phyloP scores from a whole-genome alignment of 37 sponge, comb jelly and placozoan genomes.

The Cliona cf. orientalis region DNA sequence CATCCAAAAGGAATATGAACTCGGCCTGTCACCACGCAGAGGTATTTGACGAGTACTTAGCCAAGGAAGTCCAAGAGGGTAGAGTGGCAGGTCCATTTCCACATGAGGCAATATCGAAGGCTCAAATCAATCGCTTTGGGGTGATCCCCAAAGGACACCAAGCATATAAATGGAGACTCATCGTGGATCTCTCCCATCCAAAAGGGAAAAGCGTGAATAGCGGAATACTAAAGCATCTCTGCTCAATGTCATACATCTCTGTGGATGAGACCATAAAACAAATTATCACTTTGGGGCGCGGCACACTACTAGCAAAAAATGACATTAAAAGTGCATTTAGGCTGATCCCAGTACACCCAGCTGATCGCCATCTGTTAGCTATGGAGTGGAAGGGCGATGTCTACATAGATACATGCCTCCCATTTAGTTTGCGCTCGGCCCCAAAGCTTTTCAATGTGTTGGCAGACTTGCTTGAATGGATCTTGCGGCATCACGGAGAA shows the following conservation, averaged over 20 bases:
- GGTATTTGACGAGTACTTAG: slow-evolving; percentile 1
- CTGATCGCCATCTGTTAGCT: slow-evolving; percentile 23
- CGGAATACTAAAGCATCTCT: slow-evolving; percentile 9
- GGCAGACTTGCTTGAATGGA: slow-evolving; percentile 34
- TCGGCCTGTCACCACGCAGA: not conserved
- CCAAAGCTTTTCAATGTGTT: slow-evolving; percentile 35
- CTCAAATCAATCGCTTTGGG: slow-evolving; percentile 21
- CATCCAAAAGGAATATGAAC: slow-evolving; percentile 15
- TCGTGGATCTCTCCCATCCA: slow-evolving; percentile 28
- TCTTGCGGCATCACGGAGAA: slow-evolving; percentile 4
- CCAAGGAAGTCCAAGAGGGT: not conserved
- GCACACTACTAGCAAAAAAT: slow-evolving; percentile 21
- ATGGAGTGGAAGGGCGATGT: slow-evolving; percentile 36
- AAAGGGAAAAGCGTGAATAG: slow-evolving; percentile 20
- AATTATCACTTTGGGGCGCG: slow-evolving; percentile 11
- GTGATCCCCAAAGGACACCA: slow-evolving; percentile 18
- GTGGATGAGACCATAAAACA: slow-evolving; percentile 7
- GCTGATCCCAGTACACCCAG: slow-evolving; percentile 47
- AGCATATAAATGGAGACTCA: slow-evolving; percentile 26
- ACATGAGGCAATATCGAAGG: not conserved
- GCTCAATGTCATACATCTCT: slow-evolving; percentile 38
- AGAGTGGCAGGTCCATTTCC: slow-evolving; percentile 6
- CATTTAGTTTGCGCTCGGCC: slow-evolving; percentile 46
- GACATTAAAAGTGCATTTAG: too few relatives aligned
- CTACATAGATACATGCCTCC: slow-evolving; percentile 37